Base-by-base conservation (phyloP, 2,113 vertebrate genomes). In the Camelus dromedarius region DNA sequence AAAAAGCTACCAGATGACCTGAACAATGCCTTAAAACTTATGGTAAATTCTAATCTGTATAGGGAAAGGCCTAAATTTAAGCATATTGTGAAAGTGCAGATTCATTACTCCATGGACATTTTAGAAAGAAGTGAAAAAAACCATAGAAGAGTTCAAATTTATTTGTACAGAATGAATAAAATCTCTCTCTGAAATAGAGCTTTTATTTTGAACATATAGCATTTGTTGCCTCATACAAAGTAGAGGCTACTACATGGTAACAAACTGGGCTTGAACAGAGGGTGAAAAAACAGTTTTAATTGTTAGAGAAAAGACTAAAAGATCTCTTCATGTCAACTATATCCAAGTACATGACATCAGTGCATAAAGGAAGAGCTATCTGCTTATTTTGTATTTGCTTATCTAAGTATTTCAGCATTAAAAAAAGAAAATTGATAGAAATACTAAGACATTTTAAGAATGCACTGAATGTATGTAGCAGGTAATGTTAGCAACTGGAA, bases 81-180 rank as follows among this genome's bases (percentile, higher is more conserved):
- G n/a, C 69, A 92, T 67, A 75, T 8, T 69, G 0, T 89, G 38
- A 83, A 93, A 90, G 0, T 79, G 2, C 7, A 94, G 24, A 79
- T 70, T 95, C 22, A 69, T 89, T 89, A 96, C 56, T 93, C 52
- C 24, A 77, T 35, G 54, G 19, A 50, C 16, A 83, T 72, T 95
- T 91, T 79, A 95, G 42, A 46, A 89, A 95, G 48, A 92, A 86
- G 22, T 66, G 15, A 66, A 93, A 64, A 92, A 94, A 94, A 69
- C 5, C 9, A 58, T 4, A 91, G 18, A 89, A 95, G 32, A 81
- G 50, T 91, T 0, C 0, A 82, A 67, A 79, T 84, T 42, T 82
- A 82, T 82, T 86, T 85, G 20, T 69, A 67, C 22, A 92, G 75
- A 94, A 81, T 94, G 35, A 73, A 50, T 62, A 81, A 93, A 69